Conservation (phyloP, 2,797 vertebrate genomes). For the Scomberomorus guttatus region DNA sequence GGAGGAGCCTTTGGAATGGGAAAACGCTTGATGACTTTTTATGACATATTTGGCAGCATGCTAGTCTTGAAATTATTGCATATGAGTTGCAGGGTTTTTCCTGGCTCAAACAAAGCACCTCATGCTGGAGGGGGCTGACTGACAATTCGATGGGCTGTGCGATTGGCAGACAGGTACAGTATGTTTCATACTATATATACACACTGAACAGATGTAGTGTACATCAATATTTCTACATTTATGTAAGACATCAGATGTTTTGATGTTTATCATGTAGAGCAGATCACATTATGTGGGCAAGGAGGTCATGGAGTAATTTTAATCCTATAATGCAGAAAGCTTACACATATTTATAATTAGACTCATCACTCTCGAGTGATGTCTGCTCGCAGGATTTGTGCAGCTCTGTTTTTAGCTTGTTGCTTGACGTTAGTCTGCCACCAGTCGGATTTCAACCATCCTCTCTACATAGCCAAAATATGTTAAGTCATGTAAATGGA, state of each 20-base stretch:
- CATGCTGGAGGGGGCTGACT: conserved; percentile 16
- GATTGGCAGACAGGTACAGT: conserved; percentile 33
- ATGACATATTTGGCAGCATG: conserved; percentile 25
- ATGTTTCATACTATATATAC: conserved; percentile 4
- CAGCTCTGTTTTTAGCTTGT: conserved; percentile 43
- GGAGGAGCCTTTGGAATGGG: conserved; percentile 1
- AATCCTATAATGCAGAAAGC: conserved; percentile 37
- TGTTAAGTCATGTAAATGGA: conserved; percentile 20
- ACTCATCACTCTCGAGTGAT: conserved; percentile 16
- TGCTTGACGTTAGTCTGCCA: conserved; percentile 26
- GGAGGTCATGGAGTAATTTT: conserved; percentile 12
- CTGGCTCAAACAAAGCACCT: conserved; percentile 20
- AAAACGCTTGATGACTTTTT: conserved; percentile 9
- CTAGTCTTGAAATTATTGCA: conserved; percentile 8
- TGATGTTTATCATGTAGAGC: conserved; percentile 7
- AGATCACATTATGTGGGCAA: conserved; percentile 7
- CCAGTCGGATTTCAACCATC: conserved; percentile 23
- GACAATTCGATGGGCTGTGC: conserved; percentile 42
- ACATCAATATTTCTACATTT: conserved; percentile 18
- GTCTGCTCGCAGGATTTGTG: conserved; percentile 23
- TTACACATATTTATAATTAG: conserved; percentile 46
- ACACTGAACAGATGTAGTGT: conserved; percentile 13
- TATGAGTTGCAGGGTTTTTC: conserved; percentile 10
- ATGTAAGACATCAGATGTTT: conserved; percentile 18
- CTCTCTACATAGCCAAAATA: conserved; percentile 37